These are phyloP conservation scores for Eupristina koningsbergeri DNA, from an alignment of 1,140 invertebrate species.

Conservation along the genomic window DNA sequence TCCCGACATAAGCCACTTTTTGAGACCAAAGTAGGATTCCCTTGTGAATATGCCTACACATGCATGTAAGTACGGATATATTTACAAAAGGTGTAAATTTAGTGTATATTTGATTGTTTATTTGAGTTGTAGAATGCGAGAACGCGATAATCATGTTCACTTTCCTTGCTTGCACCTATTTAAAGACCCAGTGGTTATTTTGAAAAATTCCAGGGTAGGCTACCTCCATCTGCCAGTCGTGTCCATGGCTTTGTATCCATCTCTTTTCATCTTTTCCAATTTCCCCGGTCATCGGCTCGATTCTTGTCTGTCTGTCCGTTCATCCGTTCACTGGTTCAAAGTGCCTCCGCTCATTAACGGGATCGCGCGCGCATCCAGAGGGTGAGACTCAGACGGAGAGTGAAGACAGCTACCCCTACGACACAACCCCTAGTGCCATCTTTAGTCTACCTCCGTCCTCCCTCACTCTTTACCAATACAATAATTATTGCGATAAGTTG, in stretches of 20 bases:
- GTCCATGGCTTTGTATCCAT: constrained; percentile 33
- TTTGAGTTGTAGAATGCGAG: not conserved
- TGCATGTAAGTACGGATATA: too few relatives aligned
- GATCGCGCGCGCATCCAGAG: constrained; percentile 51
- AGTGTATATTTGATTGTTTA: not conserved
- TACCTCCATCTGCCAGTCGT: constrained; percentile 48
- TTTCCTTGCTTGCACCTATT: not conserved
- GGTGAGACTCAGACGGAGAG: not conserved
- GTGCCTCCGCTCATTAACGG: constrained; percentile 72
- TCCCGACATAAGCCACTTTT: too few relatives aligned
- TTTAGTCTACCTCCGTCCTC: not conserved
- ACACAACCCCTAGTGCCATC: constrained; percentile 6
- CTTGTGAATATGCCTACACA: too few relatives aligned
- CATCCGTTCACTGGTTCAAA: constrained; percentile 72
- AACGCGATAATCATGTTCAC: not conserved
- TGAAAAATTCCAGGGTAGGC: not conserved
- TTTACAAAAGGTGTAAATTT: too few relatives aligned
- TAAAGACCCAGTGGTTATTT: not conserved
- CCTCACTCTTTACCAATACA: not conserved
- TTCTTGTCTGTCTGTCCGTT: constrained; percentile 61
- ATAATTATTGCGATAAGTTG: constrained; percentile 12
- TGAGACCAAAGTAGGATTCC: too few relatives aligned
- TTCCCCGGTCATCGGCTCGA: constrained; percentile 33
- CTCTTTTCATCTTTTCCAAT: constrained; percentile 38
- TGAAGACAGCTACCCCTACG: constrained; percentile 14